These are phyloP conservation scores for Apus apus DNA, from an alignment of 2,113 vertebrate species.

Conservation along the genomic window DNA sequence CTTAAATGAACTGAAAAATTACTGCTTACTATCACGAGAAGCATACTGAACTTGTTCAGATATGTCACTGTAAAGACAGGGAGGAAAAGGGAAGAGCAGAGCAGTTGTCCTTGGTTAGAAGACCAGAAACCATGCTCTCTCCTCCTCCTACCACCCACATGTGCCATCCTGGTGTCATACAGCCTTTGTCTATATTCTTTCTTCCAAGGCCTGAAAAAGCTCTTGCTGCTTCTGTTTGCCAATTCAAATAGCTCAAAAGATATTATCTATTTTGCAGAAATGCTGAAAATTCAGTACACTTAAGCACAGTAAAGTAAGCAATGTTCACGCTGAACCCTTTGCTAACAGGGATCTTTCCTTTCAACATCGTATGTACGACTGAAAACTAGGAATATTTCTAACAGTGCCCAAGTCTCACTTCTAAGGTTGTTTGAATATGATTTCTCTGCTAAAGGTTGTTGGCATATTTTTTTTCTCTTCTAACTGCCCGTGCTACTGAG, in stretches of 20 bases:
- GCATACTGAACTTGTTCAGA: fast-evolving
- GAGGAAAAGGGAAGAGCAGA: neutral
- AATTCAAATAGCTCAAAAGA: neutral
- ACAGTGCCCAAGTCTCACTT: neutral
- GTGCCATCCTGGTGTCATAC: neutral
- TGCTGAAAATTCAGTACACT: neutral
- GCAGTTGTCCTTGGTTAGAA: neutral
- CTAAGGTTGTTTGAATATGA: neutral
- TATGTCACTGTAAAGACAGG: neutral
- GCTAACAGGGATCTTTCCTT: neutral
- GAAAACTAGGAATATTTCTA: neutral
- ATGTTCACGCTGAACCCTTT: neutral
- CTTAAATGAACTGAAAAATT: neutral
- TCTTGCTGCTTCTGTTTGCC: neutral
- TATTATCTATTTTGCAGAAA: neutral
- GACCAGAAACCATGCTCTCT: neutral
- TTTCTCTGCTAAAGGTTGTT: neutral
- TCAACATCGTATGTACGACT: fast-evolving
- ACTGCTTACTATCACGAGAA: neutral
- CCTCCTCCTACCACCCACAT: neutral
- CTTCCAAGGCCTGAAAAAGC: neutral
- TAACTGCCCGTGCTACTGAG: neutral
- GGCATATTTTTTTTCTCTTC: neutral
- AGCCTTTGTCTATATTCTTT: neutral
- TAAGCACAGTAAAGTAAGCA: neutral